Evolutionary conservation across 2,113 vertebrate genomes (phyloP).

Genomic region (Pitta sordida): DNA sequence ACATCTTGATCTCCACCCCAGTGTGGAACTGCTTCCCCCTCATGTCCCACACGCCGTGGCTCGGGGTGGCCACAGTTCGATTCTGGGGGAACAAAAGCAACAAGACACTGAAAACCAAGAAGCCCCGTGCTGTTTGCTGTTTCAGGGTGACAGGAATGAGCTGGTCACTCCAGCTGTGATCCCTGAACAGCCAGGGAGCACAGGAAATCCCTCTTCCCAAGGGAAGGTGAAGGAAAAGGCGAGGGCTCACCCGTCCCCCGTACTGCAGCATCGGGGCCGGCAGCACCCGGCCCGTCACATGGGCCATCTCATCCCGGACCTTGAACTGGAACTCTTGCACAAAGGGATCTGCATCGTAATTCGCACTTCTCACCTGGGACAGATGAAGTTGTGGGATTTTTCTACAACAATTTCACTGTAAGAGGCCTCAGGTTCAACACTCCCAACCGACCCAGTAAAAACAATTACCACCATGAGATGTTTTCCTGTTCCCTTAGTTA

Average conservation of each 20-base stretch:
- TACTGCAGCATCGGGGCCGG: slow-evolving; percentile 98
- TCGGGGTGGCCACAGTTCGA: slow-evolving; percentile 95
- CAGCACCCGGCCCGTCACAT: slow-evolving; percentile 95
- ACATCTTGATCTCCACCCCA: slow-evolving; percentile 99
- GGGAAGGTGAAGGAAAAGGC: neutral
- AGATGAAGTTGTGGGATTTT: neutral
- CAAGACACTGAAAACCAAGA: neutral
- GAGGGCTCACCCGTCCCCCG: slow-evolving; percentile 91
- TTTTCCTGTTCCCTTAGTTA: neutral
- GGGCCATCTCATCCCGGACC: slow-evolving; percentile 98
- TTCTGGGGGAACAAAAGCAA: slow-evolving; percentile 79
- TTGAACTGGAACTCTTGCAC: slow-evolving; percentile 99
- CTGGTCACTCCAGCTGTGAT: neutral
- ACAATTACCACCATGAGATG: neutral
- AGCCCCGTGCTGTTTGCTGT: accelerated
- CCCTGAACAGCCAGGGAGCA: neutral
- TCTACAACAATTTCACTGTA: neutral
- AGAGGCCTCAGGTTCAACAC: neutral
- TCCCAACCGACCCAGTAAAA: neutral
- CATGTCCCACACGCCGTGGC: slow-evolving; percentile 99
- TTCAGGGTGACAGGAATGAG: neutral
- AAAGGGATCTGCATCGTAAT: slow-evolving; percentile 95
- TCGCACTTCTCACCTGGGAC: slow-evolving; percentile 93
- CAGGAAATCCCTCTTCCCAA: neutral
- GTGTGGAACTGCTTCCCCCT: slow-evolving; percentile 98